Evolutionary conservation across 2,113 vertebrate species (phyloP), one percentile per base, ranked within the genome.

Genomic region (Rafetus swinhoei): DNA sequence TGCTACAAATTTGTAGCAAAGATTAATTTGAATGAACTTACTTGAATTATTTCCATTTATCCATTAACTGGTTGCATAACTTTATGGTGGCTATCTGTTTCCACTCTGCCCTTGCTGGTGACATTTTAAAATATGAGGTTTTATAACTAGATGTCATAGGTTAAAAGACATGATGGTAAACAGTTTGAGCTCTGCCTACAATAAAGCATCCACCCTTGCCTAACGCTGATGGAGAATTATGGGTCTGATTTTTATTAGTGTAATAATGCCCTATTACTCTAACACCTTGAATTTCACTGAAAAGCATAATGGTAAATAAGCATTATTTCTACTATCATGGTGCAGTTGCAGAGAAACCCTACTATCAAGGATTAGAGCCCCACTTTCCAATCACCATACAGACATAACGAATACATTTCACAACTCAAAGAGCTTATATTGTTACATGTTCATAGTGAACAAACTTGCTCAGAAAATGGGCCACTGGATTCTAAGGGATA

Each of bases 121-220:
- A 86, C n/a, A 29, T n/a, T 53, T 81, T 76, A 12, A 82, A 29
- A 53, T 54, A 9, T 77, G 24, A 45, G 55, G 50, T 57, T 79
- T 85, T 81, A 62, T 56, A 87, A 85, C 69, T 76, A 76, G 22
- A 56, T 54, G 4, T 11, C 25, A 19, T 76, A 54, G 22, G 21
- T 39, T 76, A 39, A 24, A 76, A 39, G 22, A 45, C 35, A 25
- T 76, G 5, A 19, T 21, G 72, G 72, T 76, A 76, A 45, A 76
- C 10, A 45, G 22, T 12, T 11, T 0, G 10, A 22, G n/a, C 10
- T 25, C 55, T 81, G 12, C 9, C 1, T 2, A 12, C 32, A 32
- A 6, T 88, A 74, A 10, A 60, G 1, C 18, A 9, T 19, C 12
- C 16, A 1, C 3, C 16, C 2, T 5, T 7, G 54, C 3, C 14